These are phyloP conservation scores for Meganola albula DNA, from an alignment of 2,888 invertebrate genomes.

Conservation along the genomic window DNA sequence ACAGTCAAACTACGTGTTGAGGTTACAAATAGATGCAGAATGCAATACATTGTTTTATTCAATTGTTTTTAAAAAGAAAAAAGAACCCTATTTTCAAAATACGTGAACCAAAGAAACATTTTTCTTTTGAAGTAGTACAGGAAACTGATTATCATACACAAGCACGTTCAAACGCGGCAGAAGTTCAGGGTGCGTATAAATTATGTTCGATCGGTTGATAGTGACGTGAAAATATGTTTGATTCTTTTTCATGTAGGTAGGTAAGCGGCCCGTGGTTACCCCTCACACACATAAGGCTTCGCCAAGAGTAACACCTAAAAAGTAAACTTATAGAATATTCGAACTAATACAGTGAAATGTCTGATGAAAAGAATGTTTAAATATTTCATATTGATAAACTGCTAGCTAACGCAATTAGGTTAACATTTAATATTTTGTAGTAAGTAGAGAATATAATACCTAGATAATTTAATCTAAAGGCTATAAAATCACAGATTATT, in stretches of 20 bases:
- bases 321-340: conserved; percentile 23
- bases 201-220: conserved; percentile 23
- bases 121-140: no score
- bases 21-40: no score
- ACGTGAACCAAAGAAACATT: no score
- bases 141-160: not conserved
- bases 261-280: conserved; percentile 25
- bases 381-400: no score
- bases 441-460: no score
- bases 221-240: conserved; percentile 29
- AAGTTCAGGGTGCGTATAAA: conserved; percentile 22
- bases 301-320: conserved; percentile 25
- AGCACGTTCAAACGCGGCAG: conserved; percentile 4
- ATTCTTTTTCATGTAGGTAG: conserved; percentile 25
- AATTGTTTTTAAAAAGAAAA: not conserved
- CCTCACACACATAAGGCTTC: conserved; percentile 31
- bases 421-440: no score
- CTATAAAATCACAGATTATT: no score
- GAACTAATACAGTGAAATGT: conserved; percentile 25
- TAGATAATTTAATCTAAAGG: no score
- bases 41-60: not conserved
- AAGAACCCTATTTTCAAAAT: not conserved
- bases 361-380: no score
- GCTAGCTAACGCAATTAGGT: no score
- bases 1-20: not conserved